A percentile compares a stretch with the other conserved stretches of the same genome.
Evolutionary conservation across 2,113 vertebrate species (phyloP).

Genomic region (Tychaedon coryphoeus): DNA sequence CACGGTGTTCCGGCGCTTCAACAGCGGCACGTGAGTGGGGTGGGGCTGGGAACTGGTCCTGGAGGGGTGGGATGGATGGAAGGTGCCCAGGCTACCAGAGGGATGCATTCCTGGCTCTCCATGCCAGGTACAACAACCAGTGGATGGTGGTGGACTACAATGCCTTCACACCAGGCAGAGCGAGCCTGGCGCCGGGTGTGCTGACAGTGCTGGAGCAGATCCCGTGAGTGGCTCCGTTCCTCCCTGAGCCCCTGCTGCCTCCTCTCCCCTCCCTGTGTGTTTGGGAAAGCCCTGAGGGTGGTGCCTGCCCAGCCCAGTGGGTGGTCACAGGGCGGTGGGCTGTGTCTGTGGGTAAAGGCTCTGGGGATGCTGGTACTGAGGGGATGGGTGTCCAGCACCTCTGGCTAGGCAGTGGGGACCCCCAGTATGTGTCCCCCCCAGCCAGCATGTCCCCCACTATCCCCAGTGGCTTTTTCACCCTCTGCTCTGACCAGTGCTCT

Average conservation of each 20-base stretch:
- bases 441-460: no score
- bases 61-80: rapidly evolving
- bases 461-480: rapidly evolving
- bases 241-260: rapidly evolving
- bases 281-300: neutral
- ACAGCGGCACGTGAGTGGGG: conserved; percentile 91
- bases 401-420: no score
- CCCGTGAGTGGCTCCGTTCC: conserved; percentile 76
- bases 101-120: neutral
- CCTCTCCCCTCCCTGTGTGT: rapidly evolving
- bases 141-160: conserved; percentile 98
- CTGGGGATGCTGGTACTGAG: neutral
- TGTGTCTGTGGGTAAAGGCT: neutral
- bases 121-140: conserved; percentile 91
- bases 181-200: conserved; percentile 47
- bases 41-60: rapidly evolving
- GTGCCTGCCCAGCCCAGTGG: rapidly evolving
- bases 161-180: conserved; percentile 70
- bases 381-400: neutral
- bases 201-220: conserved; percentile 92
- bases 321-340: rapidly evolving
- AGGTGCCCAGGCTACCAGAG: neutral
- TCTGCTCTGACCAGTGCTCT: no score
- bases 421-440: rapidly evolving
- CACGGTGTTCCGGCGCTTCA: conserved; percentile 79